Conservation (phyloP, 2,113 vertebrate genomes). For the Columba livia region DNA sequence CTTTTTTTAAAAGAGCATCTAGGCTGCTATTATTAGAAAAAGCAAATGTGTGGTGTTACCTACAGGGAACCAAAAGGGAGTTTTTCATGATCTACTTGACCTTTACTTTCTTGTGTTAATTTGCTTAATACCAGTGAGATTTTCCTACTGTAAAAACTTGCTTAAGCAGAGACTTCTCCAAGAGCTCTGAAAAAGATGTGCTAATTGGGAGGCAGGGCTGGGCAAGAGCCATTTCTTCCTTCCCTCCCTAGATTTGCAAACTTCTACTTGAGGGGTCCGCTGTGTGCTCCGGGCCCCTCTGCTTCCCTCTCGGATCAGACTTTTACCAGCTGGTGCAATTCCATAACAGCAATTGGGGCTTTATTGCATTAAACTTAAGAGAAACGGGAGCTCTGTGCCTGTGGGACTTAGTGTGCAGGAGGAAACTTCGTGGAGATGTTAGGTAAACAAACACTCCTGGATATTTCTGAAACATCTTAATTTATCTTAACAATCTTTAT, state of each 20-base stretch:
- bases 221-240: not conserved
- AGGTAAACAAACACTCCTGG: not conserved
- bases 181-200: not conserved
- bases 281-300: not conserved
- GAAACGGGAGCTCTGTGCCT: not conserved
- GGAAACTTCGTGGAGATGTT: not conserved
- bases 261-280: not conserved
- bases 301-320: not conserved
- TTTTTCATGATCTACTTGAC: not conserved
- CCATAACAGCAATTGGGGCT: not conserved
- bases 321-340: not conserved
- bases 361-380: not conserved
- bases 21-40: conserved; percentile 17
- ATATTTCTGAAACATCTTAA: not conserved
- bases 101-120: conserved; percentile 24
- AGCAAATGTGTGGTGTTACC: not conserved
- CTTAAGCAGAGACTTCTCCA: not conserved
- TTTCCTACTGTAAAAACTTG: not conserved
- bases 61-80: not conserved
- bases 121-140: conserved; percentile 25
- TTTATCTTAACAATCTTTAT: not conserved
- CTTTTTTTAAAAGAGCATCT: not conserved
- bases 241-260: not conserved
- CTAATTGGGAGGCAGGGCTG: not conserved
- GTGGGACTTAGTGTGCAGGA: not conserved